Percentiles rank a stretch among this genome's conserved stretches.
These are phyloP conservation scores for Trissolcus japonicus DNA, from an alignment of 2,888 invertebrate genomes.

Conservation along the genomic window DNA sequence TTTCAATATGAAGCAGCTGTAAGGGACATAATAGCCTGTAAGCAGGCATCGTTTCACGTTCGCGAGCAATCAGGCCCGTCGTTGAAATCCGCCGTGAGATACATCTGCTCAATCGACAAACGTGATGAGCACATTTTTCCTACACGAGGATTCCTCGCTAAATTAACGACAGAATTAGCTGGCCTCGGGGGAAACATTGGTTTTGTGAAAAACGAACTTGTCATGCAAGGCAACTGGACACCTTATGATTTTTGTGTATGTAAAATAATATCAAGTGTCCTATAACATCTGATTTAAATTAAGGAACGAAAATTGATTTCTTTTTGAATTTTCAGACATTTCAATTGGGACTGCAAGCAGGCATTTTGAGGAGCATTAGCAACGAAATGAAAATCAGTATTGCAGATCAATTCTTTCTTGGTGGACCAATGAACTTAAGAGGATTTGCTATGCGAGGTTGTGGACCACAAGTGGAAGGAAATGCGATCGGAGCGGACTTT, in stretches of 20 bases:
- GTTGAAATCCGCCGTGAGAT: slow-evolving; percentile 90
- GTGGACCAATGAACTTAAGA: slow-evolving; percentile 91
- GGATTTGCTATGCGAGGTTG: slow-evolving; percentile 93
- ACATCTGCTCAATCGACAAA: slow-evolving; percentile 87
- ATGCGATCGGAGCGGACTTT: slow-evolving; percentile 84
- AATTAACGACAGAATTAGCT: slow-evolving; percentile 89
- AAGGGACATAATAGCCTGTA: slow-evolving; percentile 86
- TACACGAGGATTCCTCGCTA: slow-evolving; percentile 83
- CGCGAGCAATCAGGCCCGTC: slow-evolving; percentile 93
- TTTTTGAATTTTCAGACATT: slow-evolving; percentile 80
- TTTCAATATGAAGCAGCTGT: slow-evolving; percentile 92
- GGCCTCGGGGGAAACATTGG: slow-evolving; percentile 95
- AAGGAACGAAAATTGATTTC: background rate
- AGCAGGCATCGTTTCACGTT: slow-evolving; percentile 88
- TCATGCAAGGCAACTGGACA: slow-evolving; percentile 83
- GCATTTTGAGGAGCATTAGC: slow-evolving; percentile 82
- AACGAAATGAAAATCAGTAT: slow-evolving; percentile 80
- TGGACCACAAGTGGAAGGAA: slow-evolving; percentile 89
- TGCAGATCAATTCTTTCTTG: slow-evolving; percentile 88
- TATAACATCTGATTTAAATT: background rate
- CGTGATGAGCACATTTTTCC: slow-evolving; percentile 91
- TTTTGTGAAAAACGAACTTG: slow-evolving; percentile 88
- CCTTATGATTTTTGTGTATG: slow-evolving; percentile 80
- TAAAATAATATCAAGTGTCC: background rate
- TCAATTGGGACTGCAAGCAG: slow-evolving; percentile 83